phyloP scores from a whole-genome alignment of 2,113 vertebrate genomes.

The Collichthys lucidus region DNA sequence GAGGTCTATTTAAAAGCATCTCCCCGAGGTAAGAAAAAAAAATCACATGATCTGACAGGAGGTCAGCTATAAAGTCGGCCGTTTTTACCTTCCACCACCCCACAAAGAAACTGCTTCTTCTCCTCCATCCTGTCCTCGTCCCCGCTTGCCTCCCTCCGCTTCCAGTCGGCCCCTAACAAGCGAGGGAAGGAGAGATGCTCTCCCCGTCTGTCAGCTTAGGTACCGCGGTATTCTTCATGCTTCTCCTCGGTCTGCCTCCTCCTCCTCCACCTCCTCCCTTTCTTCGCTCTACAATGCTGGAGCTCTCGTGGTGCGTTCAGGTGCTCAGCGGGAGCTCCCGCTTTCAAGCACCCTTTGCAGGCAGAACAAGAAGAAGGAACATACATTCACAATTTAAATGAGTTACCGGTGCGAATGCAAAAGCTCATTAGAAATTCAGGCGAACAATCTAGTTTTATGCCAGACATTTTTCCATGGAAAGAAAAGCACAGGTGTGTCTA shows the following conservation, averaged over 20 bases:
- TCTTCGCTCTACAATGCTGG: conserved; percentile 23
- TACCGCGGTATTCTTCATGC: conserved; percentile 53
- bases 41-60: conserved; percentile 56
- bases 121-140: conserved; percentile 79
- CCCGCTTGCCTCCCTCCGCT: conserved; percentile 37
- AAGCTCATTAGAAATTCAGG: neutral
- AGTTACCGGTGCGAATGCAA: neutral
- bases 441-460: neutral
- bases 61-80: conserved; percentile 43
- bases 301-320: conserved; percentile 68
- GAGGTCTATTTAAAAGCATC: conserved; percentile 29
- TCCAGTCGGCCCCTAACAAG: conserved; percentile 40
- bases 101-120: conserved; percentile 84
- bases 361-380: neutral
- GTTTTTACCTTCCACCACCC: conserved; percentile 89
- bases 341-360: neutral
- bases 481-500: neutral
- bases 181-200: conserved; percentile 52
- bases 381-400: neutral
- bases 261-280: conserved; percentile 37
- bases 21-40: neutral
- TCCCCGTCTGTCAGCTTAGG: conserved; percentile 48
- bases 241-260: conserved; percentile 48
- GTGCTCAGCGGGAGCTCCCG: conserved; percentile 24
- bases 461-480: neutral